Percentiles rank a stretch among this genome's conserved stretches.
Evolutionary conservation across 2,113 vertebrate genomes (phyloP).

Genomic region (Paramormyrops kingsleyae): DNA sequence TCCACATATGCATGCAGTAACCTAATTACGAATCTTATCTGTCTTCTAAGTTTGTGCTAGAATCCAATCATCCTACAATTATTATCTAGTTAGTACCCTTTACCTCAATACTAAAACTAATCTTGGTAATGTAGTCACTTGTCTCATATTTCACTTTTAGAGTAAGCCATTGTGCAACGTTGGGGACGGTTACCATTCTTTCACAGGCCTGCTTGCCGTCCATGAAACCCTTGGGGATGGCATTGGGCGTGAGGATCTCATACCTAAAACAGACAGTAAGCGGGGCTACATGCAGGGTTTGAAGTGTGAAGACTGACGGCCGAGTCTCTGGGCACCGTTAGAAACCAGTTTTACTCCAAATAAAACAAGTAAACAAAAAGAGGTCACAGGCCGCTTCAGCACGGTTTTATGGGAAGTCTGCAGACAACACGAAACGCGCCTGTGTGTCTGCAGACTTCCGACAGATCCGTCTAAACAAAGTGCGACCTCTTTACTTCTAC

Average conservation of each 20-base stretch:
- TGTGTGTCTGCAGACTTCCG: too few relatives aligned
- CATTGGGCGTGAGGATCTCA: constrained; percentile 94
- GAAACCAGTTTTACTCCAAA: background rate
- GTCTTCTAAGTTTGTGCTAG: background rate
- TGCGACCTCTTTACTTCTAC: too few relatives aligned
- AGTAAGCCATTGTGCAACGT: background rate
- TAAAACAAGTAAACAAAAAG: background rate
- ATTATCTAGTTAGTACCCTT: background rate
- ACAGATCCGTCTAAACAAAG: too few relatives aligned
- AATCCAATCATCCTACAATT: background rate
- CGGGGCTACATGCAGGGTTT: background rate
- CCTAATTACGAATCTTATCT: background rate
- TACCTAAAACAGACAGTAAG: constrained; percentile 63
- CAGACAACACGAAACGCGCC: too few relatives aligned
- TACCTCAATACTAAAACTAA: background rate
- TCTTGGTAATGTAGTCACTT: background rate
- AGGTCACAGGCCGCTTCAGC: too few relatives aligned
- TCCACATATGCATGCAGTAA: background rate
- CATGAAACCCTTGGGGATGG: constrained; percentile 97
- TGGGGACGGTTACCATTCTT: constrained; percentile 72
- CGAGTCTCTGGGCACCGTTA: background rate
- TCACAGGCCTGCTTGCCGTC: constrained; percentile 97
- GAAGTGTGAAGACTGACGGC: background rate
- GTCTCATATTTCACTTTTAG: background rate
- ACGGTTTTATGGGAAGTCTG: too few relatives aligned